Evolutionary conservation across 2,797 vertebrate genomes (phyloP).

Genomic region (Enteromius thamalakanensis): DNA sequence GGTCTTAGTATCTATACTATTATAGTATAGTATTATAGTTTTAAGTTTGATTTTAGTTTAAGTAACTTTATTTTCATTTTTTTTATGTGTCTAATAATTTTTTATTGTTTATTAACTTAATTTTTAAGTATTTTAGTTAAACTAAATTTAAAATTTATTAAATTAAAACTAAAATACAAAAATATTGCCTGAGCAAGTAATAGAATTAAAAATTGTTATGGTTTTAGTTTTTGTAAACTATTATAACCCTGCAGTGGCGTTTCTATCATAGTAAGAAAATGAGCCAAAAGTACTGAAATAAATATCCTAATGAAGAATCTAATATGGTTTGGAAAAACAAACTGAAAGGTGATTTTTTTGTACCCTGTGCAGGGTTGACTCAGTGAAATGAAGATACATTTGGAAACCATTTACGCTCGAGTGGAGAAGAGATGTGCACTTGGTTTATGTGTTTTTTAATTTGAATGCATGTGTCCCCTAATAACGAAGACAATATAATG

Average conservation of each 20-base stretch:
- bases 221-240: background rate
- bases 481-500: slow-evolving; percentile 9
- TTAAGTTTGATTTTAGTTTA: background rate
- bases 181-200: background rate
- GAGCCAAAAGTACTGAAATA: background rate
- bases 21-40: background rate
- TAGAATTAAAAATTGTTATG: background rate
- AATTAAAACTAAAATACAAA: background rate
- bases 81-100: background rate
- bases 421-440: slow-evolving; percentile 23
- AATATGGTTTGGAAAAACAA: background rate
- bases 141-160: background rate
- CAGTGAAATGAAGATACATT: slow-evolving; percentile 38
- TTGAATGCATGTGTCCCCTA: background rate
- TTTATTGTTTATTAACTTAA: background rate
- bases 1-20: background rate
- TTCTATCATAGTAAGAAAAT: background rate
- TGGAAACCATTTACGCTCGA: slow-evolving; percentile 31
- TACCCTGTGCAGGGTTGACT: background rate
- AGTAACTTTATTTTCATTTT: background rate
- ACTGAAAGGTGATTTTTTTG: no score
- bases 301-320: background rate
- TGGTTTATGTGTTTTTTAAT: slow-evolving; percentile 33
- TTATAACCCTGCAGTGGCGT: background rate
- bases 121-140: background rate